Evolutionary conservation across 2,888 invertebrate genomes (phyloP).

Genomic region (Halictus ligatus): DNA sequence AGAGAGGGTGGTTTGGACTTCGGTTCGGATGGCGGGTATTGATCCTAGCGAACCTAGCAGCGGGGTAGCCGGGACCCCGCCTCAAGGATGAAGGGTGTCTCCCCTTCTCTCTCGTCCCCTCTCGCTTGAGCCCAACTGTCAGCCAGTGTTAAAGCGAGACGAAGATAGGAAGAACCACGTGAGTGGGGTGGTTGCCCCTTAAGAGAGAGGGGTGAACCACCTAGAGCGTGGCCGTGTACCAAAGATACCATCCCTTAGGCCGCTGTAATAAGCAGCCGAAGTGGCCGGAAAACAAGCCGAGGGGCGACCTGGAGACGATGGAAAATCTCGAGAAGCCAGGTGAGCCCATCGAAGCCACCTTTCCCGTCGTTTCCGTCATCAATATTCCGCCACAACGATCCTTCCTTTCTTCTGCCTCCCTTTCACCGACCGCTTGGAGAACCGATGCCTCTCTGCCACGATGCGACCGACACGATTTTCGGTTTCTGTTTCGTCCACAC

Average conservation of each 20-base stretch:
- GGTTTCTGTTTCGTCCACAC: not conserved
- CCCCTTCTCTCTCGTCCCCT: conserved; percentile 68
- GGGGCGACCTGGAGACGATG: conserved; percentile 26
- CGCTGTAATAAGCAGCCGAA: conserved; percentile 56
- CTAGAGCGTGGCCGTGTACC: conserved; percentile 74
- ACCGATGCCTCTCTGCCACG: conserved; percentile 28
- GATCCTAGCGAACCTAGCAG: conserved; percentile 82
- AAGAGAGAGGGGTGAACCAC: conserved; percentile 74
- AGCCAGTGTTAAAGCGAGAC: conserved; percentile 52
- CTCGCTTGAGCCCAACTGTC: conserved; percentile 54
- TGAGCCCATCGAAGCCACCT: conserved; percentile 33
- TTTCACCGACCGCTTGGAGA: conserved; percentile 39
- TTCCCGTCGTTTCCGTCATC: conserved; percentile 16
- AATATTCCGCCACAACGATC: conserved; percentile 20
- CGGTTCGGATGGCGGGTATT: conserved; percentile 83
- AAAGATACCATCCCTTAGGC: conserved; percentile 77
- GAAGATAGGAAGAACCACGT: conserved; percentile 68
- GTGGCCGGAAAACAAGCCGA: conserved; percentile 50
- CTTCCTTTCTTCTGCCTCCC: not conserved
- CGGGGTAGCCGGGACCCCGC: conserved; percentile 79
- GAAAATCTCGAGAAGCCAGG: conserved; percentile 51
- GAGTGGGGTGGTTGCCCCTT: conserved; percentile 75
- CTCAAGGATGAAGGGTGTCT: conserved; percentile 74
- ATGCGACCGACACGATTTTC: not conserved
- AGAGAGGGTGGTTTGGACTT: conserved; percentile 81